A percentile compares a stretch with the other conserved stretches of the same genome.
Evolutionary conservation across 2,113 vertebrate genomes (phyloP).

Genomic region (Laticauda laticaudata): DNA sequence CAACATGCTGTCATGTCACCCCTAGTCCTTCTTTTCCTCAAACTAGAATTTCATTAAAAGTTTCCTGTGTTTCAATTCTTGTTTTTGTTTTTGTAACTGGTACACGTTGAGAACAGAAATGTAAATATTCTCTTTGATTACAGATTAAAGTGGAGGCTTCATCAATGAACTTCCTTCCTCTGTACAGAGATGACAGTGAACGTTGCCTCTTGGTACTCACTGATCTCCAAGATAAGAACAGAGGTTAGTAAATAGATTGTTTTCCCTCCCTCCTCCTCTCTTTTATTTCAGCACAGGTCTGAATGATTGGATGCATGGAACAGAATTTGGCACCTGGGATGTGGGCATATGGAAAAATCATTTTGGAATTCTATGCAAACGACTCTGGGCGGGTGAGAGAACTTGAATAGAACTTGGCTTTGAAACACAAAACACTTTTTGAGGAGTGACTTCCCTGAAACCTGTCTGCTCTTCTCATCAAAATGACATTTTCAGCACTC

Average conservation of each 20-base stretch:
- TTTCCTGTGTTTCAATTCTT: neutral
- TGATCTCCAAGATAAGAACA: conserved; percentile 69
- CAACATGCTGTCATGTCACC: no score
- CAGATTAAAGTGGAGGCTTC: conserved; percentile 70
- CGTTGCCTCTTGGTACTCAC: conserved; percentile 69
- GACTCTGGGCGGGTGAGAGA: neutral
- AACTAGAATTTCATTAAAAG: neutral
- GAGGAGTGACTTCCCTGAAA: neutral
- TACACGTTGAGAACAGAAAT: neutral
- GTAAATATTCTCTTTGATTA: conserved; percentile 35
- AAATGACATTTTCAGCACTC: neutral
- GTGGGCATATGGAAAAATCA: neutral
- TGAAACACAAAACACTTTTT: neutral
- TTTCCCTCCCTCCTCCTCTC: neutral
- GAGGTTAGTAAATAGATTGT: conserved; percentile 63
- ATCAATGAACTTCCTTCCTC: conserved; percentile 58
- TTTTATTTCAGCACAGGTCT: neutral
- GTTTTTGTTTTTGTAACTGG: neutral
- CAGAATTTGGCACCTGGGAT: neutral
- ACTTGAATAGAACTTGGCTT: neutral
- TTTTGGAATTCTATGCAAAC: neutral
- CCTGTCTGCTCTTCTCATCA: neutral
- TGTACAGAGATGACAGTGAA: conserved; percentile 64
- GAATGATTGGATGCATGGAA: neutral
- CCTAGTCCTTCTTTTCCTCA: no score